phyloP scores from a whole-genome alignment of 2,888 invertebrate genomes.

The Microctonus brassicae region DNA sequence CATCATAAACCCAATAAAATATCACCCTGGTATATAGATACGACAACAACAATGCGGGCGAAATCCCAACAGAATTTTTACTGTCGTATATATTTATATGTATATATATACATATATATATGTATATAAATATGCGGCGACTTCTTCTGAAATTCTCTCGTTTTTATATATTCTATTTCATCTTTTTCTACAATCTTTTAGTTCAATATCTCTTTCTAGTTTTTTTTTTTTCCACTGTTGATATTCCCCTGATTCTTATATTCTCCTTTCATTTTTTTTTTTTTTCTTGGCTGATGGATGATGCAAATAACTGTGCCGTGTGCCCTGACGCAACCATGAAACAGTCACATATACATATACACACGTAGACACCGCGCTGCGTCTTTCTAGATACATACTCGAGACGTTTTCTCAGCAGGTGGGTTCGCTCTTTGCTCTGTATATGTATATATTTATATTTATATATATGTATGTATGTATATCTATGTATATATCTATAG shows the following conservation, averaged over 20 bases:
- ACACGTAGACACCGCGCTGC: neutral
- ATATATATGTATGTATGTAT: neutral
- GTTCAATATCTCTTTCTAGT: neutral
- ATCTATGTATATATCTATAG: constrained; percentile 14
- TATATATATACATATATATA: no score
- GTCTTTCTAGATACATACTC: constrained; percentile 39
- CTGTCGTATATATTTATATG: no score
- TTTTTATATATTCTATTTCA: constrained; percentile 33
- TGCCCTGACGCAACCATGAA: constrained; percentile 56
- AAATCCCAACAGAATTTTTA: constrained; percentile 53
- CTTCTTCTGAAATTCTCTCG: constrained; percentile 27
- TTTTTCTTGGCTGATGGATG: constrained; percentile 62
- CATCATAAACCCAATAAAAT: constrained; percentile 70
- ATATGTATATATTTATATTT: neutral
- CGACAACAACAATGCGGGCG: constrained; percentile 64
- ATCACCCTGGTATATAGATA: constrained; percentile 54
- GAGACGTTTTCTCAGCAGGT: constrained; percentile 66
- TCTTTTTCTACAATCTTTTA: constrained; percentile 19
- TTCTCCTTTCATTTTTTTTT: constrained; percentile 25
- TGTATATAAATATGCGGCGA: constrained; percentile 40
- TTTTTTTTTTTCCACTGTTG: neutral
- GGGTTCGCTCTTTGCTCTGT: constrained; percentile 39
- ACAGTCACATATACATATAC: constrained; percentile 42
- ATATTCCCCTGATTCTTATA: constrained; percentile 23
- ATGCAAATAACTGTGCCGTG: constrained; percentile 64